Evolutionary conservation across 2,888 invertebrate species (phyloP).

Genomic region (Cantharis rustica): DNA sequence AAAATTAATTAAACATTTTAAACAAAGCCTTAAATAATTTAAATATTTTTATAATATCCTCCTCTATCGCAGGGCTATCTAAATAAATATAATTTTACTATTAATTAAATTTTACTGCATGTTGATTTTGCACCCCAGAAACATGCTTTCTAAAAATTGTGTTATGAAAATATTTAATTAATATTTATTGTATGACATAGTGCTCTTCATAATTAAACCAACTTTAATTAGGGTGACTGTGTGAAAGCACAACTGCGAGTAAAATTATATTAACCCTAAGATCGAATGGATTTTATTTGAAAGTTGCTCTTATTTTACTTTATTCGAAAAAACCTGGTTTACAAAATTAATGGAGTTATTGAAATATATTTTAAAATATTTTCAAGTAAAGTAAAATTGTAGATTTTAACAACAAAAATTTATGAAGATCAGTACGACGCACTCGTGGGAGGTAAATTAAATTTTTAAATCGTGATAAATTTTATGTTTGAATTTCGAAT

Average conservation of each 20-base stretch:
- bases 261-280: neutral
- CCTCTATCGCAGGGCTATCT: neutral
- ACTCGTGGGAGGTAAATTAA: neutral
- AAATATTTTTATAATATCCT: neutral
- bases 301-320: neutral
- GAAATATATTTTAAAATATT: too few species aligned
- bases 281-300: neutral
- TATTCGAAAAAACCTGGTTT: neutral
- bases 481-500: neutral
- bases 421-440: too few species aligned
- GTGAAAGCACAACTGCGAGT: neutral
- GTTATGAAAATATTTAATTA: neutral
- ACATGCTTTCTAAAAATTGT: neutral
- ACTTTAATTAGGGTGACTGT: neutral
- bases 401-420: too few species aligned
- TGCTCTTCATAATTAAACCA: neutral
- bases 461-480: neutral
- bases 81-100: neutral
- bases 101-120: neutral
- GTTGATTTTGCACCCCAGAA: neutral
- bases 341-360: neutral
- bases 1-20: neutral
- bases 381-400: too few species aligned
- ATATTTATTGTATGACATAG: neutral
- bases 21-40: neutral